Evolutionary conservation across 2,888 invertebrate genomes (phyloP).

Genomic region (Penaeus monodon): DNA sequence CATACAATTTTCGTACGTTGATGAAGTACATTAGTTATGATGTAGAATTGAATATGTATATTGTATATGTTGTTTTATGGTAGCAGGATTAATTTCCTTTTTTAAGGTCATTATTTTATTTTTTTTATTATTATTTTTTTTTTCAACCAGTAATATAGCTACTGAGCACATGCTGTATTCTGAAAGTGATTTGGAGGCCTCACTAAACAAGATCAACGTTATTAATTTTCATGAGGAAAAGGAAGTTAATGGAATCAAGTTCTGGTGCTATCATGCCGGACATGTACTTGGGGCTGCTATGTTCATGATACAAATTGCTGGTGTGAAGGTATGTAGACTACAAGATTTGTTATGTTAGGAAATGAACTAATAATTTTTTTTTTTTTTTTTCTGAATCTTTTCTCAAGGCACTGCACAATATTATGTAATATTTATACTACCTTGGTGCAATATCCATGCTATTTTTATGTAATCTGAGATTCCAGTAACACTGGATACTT

Average conservation of each 20-base stretch:
- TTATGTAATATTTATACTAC: too few relatives aligned
- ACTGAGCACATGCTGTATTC: constrained; percentile 97
- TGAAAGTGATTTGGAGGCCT: constrained; percentile 95
- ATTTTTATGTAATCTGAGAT: too few relatives aligned
- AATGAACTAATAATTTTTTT: neutral
- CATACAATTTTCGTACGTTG: too few relatives aligned
- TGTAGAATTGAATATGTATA: too few relatives aligned
- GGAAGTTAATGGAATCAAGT: constrained; percentile 94
- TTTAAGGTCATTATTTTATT: too few relatives aligned
- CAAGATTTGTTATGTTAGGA: constrained; percentile 7
- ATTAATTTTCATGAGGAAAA: constrained; percentile 98
- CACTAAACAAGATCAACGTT: constrained; percentile 99
- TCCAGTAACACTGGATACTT: too few relatives aligned
- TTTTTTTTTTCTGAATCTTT: too few relatives aligned
- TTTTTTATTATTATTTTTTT: constrained; percentile 31
- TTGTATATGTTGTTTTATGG: too few relatives aligned
- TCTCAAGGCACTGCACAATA: too few relatives aligned
- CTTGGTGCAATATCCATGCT: too few relatives aligned
- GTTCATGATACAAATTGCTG: constrained; percentile 99
- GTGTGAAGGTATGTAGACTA: constrained; percentile 79
- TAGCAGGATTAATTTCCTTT: too few relatives aligned
- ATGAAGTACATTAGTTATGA: too few relatives aligned
- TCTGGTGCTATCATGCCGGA: constrained; percentile 99
- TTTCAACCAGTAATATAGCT: constrained; percentile 85
- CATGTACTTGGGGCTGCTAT: constrained; percentile 99